A percentile compares a stretch with the other conserved stretches of the same genome.
phyloP scores from a whole-genome alignment of 2,888 invertebrate species.

The Antitype chi region DNA sequence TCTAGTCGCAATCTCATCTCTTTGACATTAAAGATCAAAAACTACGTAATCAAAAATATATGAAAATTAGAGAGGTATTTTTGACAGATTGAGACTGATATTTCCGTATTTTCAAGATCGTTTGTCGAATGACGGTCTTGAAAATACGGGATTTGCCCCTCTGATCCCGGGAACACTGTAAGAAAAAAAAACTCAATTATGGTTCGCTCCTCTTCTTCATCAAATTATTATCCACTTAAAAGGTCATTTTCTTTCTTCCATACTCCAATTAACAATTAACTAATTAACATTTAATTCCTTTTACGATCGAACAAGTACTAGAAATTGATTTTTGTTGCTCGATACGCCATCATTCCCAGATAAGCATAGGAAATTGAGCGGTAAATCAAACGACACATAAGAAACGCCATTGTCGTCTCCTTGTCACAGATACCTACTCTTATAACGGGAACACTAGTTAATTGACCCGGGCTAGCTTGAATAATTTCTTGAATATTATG shows the following conservation, averaged over 20 bases:
- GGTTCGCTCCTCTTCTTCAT: neutral
- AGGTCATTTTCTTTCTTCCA: slow-evolving; percentile 24
- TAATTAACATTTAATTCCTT: slow-evolving; percentile 53
- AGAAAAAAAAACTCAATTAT: neutral
- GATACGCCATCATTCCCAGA: slow-evolving; percentile 43
- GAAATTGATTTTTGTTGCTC: slow-evolving; percentile 21
- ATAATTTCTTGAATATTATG: neutral
- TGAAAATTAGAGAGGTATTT: no score
- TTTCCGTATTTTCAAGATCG: no score
- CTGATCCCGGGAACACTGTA: neutral
- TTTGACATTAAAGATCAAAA: no score
- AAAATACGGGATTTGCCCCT: no score
- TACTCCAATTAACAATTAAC: slow-evolving; percentile 40
- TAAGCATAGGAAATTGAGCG: slow-evolving; percentile 41
- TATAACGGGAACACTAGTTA: slow-evolving; percentile 35
- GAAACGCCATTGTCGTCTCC: slow-evolving; percentile 51
- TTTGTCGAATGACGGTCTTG: no score
- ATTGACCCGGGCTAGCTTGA: neutral
- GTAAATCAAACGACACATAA: slow-evolving; percentile 53
- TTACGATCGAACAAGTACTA: slow-evolving; percentile 19
- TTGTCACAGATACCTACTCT: slow-evolving; percentile 62
- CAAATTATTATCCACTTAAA: slow-evolving; percentile 25
- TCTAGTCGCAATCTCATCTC: no score
- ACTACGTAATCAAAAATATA: no score
- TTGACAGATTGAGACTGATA: no score